These are phyloP conservation scores for Morelia viridis DNA, from an alignment of 2,797 vertebrate species.

Conservation along the genomic window DNA sequence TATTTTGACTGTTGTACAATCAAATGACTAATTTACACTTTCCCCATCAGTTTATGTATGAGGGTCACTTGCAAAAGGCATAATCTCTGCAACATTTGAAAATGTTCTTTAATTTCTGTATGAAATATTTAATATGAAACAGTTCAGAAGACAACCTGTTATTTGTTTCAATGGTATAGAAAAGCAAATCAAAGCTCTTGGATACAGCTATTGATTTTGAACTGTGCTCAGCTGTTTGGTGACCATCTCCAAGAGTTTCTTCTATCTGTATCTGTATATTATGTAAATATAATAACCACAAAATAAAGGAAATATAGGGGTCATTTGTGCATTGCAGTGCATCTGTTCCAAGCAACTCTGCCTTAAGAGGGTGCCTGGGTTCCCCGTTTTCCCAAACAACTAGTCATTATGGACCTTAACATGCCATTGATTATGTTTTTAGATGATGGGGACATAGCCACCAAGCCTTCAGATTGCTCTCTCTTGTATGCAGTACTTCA, in stretches of 20 bases:
- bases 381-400: background rate
- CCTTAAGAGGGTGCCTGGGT: background rate
- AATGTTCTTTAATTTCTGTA: background rate
- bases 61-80: background rate
- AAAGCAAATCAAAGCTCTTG: background rate
- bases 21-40: background rate
- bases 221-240: background rate
- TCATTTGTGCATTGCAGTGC: background rate
- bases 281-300: background rate
- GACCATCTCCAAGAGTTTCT: background rate
- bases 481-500: background rate
- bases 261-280: background rate
- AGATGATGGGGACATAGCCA: background rate
- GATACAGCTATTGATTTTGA: background rate
- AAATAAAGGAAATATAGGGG: background rate
- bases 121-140: background rate
- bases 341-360: background rate
- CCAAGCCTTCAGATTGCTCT: no score
- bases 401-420: no score
- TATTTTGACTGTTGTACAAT: accelerated
- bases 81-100: background rate
- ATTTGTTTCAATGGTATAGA: background rate
- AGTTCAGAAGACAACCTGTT: background rate
- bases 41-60: background rate
- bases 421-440: background rate